phyloP scores from a whole-genome alignment of 2,888 invertebrate species.

The Tiphia femorata region DNA sequence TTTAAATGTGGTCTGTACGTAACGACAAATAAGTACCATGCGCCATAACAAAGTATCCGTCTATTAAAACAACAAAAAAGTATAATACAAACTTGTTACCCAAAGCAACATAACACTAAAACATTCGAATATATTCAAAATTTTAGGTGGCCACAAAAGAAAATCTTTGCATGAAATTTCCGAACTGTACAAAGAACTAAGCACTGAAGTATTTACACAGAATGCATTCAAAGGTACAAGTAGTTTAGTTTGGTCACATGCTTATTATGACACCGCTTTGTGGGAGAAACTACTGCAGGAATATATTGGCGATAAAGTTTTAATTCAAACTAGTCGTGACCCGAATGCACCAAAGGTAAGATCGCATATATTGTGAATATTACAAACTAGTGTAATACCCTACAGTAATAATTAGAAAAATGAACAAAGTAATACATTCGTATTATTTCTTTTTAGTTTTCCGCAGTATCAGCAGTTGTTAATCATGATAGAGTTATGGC shows the following conservation, averaged over 20 bases:
- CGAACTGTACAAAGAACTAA: constrained; percentile 73
- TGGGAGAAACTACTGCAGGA: constrained; percentile 85
- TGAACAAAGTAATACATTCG: neutral
- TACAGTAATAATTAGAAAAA: neutral
- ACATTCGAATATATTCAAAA: too few species aligned
- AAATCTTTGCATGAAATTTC: constrained; percentile 75
- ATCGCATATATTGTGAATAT: neutral
- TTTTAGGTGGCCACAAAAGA: constrained; percentile 71
- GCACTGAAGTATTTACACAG: constrained; percentile 77
- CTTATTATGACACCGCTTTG: constrained; percentile 87
- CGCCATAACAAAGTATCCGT: too few species aligned
- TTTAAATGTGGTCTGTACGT: too few species aligned
- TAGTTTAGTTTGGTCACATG: constrained; percentile 85
- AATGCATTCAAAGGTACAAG: constrained; percentile 79
- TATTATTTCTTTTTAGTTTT: constrained; percentile 71
- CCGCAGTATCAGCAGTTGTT: constrained; percentile 84
- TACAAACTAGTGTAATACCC: neutral
- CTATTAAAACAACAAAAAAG: too few species aligned
- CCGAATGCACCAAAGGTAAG: constrained; percentile 73
- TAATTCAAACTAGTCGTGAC: constrained; percentile 74
- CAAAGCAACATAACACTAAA: too few species aligned
- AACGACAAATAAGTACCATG: too few species aligned
- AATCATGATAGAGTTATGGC: constrained; percentile 80
- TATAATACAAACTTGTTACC: too few species aligned
- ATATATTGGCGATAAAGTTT: constrained; percentile 74